Conservation (phyloP, 2,888 invertebrate genomes). For the Hirtodrosophila cameraria region DNA sequence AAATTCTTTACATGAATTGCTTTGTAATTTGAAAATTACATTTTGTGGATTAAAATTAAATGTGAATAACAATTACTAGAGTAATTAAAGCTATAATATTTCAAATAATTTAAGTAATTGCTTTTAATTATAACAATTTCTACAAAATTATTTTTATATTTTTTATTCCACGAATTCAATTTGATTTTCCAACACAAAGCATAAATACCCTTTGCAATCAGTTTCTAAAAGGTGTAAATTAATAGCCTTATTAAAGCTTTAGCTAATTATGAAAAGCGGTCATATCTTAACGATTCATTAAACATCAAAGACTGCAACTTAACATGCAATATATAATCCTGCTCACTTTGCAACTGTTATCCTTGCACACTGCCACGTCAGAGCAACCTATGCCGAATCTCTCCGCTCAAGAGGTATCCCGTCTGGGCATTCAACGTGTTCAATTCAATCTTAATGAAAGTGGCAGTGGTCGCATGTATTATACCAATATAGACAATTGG, state of each 20-base stretch:
- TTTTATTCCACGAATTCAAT: too few species aligned
- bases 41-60: too few species aligned
- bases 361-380: conserved; percentile 16
- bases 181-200: not conserved
- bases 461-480: conserved; percentile 49
- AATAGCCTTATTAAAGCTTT: conserved; percentile 11
- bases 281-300: not conserved
- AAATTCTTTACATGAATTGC: too few species aligned
- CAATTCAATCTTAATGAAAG: conserved; percentile 22
- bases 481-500: conserved; percentile 55
- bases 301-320: not conserved
- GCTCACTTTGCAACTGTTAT: not conserved
- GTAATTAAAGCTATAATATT: too few species aligned
- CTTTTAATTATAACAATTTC: too few species aligned
- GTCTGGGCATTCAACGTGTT: conserved; percentile 34
- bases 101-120: too few species aligned
- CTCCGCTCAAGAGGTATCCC: conserved; percentile 15
- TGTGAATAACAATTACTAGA: too few species aligned
- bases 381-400: conserved; percentile 2
- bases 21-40: too few species aligned
- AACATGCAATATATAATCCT: conserved; percentile 1
- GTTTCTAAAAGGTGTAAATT: not conserved
- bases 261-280: not conserved
- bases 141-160: too few species aligned
- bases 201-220: not conserved